Evolutionary conservation across 2,888 invertebrate genomes (phyloP).

Genomic region (Ormyrus thymus): DNA sequence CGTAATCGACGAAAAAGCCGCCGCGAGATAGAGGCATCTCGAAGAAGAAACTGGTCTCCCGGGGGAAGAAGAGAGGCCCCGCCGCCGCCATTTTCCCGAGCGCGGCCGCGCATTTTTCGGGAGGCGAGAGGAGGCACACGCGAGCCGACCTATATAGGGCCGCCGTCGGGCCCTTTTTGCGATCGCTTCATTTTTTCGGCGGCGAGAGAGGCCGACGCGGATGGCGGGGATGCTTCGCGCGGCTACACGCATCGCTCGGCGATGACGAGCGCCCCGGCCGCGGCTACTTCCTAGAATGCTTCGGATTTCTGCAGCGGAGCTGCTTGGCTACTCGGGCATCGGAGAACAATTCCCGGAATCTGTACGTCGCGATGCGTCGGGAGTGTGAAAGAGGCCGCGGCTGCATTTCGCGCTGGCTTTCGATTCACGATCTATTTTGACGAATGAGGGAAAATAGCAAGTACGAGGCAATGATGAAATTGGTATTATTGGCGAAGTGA

Average conservation of each 20-base stretch:
- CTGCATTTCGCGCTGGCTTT: not conserved
- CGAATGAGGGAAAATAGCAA: too few species aligned
- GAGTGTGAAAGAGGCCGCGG: not conserved
- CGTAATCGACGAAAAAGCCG: not conserved
- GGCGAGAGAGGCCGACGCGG: not conserved
- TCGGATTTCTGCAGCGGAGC: slow-evolving; percentile 13
- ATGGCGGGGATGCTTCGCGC: slow-evolving; percentile 27
- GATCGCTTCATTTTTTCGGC: not conserved
- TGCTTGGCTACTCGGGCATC: too few species aligned
- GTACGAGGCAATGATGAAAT: too few species aligned
- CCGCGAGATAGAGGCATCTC: slow-evolving; percentile 43
- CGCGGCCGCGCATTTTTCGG: slow-evolving; percentile 38
- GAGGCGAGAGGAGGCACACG: not conserved
- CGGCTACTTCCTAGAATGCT: slow-evolving; percentile 22
- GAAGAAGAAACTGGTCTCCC: slow-evolving; percentile 41
- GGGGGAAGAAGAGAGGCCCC: slow-evolving; percentile 1
- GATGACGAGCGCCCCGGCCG: not conserved
- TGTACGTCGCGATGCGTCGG: not conserved
- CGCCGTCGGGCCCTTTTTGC: not conserved
- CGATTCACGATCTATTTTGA: too few species aligned
- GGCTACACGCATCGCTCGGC: not conserved
- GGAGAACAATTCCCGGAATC: slow-evolving; percentile 3
- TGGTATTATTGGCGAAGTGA: too few species aligned
- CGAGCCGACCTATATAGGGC: slow-evolving; percentile 2
- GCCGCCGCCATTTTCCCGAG: slow-evolving; percentile 24